phyloP scores from a whole-genome alignment of 2,888 invertebrate genomes.

The Miltochrista miniata region DNA sequence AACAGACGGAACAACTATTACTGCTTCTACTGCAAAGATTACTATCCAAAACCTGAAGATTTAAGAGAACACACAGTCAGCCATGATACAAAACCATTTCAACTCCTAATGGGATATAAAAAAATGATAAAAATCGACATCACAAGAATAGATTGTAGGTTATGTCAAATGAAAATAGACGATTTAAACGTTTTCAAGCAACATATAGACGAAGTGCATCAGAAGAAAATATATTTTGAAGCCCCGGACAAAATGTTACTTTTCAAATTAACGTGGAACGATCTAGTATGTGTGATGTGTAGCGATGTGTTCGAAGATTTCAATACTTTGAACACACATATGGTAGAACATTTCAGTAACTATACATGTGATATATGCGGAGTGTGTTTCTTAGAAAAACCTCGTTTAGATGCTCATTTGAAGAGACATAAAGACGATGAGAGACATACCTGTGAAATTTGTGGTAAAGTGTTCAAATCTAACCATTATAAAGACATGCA shows the following conservation, averaged over 20 bases:
- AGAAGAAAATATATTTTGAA: slow-evolving; percentile 73
- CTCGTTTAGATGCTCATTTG: slow-evolving; percentile 74
- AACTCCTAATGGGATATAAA: slow-evolving; percentile 70
- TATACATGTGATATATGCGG: slow-evolving; percentile 74
- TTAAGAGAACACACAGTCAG: slow-evolving; percentile 67
- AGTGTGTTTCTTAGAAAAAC: slow-evolving; percentile 75
- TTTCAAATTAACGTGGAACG: slow-evolving; percentile 70
- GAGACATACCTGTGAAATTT: slow-evolving; percentile 77
- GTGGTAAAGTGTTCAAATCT: slow-evolving; percentile 75
- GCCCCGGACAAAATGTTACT: slow-evolving; percentile 71
- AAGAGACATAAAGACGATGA: slow-evolving; percentile 78
- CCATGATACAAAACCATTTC: slow-evolving; percentile 75
- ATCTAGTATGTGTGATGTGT: slow-evolving; percentile 73
- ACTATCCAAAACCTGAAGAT: slow-evolving; percentile 73
- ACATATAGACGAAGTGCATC: slow-evolving; percentile 67
- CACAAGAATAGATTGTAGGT: slow-evolving; percentile 68
- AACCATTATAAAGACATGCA: slow-evolving; percentile 78
- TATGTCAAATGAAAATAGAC: slow-evolving; percentile 65
- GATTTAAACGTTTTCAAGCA: slow-evolving; percentile 65
- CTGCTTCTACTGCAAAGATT: slow-evolving; percentile 76
- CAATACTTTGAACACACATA: slow-evolving; percentile 70
- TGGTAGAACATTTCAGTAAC: slow-evolving; percentile 76
- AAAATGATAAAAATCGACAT: slow-evolving; percentile 77
- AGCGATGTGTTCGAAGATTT: slow-evolving; percentile 73
- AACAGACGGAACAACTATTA: slow-evolving; percentile 74